These are phyloP conservation scores for Equus przewalskii DNA, from an alignment of 2,113 vertebrate genomes.

Conservation along the genomic window DNA sequence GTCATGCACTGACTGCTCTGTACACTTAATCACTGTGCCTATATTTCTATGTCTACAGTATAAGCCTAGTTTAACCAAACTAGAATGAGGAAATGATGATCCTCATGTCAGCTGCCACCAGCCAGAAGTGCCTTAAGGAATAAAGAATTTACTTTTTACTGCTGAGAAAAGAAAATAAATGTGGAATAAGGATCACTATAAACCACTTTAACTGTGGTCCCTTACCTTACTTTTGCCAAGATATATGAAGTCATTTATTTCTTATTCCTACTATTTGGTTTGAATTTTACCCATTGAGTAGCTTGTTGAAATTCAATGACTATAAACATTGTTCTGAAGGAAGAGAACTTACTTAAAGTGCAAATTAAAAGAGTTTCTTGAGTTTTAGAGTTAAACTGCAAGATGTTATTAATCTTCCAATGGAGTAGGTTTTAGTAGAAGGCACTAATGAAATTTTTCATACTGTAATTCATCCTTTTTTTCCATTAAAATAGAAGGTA, in stretches of 20 bases:
- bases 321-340: constrained; percentile 42
- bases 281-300: constrained; percentile 36
- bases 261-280: constrained; percentile 42
- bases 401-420: constrained; percentile 34
- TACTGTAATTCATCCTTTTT: constrained; percentile 18
- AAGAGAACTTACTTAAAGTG: constrained; percentile 32
- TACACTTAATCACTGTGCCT: not conserved
- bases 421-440: constrained; percentile 14
- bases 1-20: not conserved
- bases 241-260: constrained; percentile 53
- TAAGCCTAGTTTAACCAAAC: not conserved
- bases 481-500: not conserved
- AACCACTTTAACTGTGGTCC: not conserved
- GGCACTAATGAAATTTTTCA: not conserved
- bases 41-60: not conserved
- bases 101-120: not conserved
- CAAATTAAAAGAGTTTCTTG: constrained; percentile 56
- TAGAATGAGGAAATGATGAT: not conserved
- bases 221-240: constrained; percentile 2
- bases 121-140: not conserved
- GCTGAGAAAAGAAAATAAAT: constrained; percentile 52
- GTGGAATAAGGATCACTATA: not conserved
- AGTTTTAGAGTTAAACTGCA: constrained; percentile 54
- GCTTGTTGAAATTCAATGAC: constrained; percentile 51
- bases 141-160: constrained; percentile 12